These are phyloP conservation scores for Monochamus alternatus DNA, from an alignment of 2,888 invertebrate species.

Conservation along the genomic window DNA sequence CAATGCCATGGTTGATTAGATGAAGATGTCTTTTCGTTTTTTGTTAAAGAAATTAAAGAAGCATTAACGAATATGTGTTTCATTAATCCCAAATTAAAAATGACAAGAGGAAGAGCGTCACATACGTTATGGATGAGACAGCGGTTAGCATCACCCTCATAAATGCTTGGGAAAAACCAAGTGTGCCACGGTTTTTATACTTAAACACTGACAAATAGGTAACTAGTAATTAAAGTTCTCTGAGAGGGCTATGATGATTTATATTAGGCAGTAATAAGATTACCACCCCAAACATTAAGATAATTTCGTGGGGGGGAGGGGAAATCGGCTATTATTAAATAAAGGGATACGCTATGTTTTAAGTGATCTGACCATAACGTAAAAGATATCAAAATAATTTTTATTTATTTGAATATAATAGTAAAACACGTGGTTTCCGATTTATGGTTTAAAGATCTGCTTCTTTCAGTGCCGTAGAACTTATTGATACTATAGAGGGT, in stretches of 20 bases:
- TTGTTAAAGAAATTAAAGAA: not conserved
- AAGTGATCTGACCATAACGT: too few relatives aligned
- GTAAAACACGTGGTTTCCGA: too few relatives aligned
- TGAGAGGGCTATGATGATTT: slow-evolving; percentile 19
- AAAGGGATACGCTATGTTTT: too few relatives aligned
- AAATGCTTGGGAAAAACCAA: slow-evolving; percentile 4
- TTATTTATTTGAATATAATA: too few relatives aligned
- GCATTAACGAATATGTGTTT: not conserved
- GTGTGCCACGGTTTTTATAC: not conserved
- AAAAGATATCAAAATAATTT: too few relatives aligned
- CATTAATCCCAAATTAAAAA: not conserved
- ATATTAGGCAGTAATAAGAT: slow-evolving; percentile 1
- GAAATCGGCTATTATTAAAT: too few relatives aligned
- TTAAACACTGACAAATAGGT: slow-evolving; percentile 22
- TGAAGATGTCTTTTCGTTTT: not conserved
- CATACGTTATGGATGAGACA: not conserved
- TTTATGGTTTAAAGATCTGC: too few relatives aligned
- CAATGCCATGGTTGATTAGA: too few relatives aligned
- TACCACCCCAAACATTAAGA: not conserved
- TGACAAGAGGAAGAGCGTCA: not conserved
- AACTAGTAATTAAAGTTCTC: slow-evolving; percentile 17
- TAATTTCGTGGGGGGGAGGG: not conserved
- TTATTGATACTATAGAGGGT: too few relatives aligned
- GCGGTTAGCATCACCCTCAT: not conserved
- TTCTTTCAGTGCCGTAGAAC: too few relatives aligned